These are phyloP conservation scores for Ylistrum balloti DNA, from an alignment of 1,140 invertebrate species.

Conservation along the genomic window DNA sequence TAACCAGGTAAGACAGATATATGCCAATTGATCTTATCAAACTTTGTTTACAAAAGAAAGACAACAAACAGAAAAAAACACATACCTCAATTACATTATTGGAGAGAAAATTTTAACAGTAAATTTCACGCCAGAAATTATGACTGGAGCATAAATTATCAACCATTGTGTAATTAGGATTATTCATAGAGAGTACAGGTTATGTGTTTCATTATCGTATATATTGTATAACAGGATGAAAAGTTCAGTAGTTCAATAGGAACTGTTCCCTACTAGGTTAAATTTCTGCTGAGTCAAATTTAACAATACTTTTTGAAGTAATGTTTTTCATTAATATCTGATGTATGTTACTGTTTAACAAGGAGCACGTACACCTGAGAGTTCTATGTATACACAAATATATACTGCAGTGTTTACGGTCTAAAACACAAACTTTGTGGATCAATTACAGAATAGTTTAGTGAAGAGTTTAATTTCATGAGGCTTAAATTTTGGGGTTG, in stretches of 20 bases:
- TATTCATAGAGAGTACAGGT: background rate
- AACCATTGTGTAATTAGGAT: too few relatives aligned
- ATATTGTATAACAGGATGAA: background rate
- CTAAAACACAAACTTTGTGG: too few relatives aligned
- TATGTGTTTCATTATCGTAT: background rate
- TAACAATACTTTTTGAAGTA: background rate
- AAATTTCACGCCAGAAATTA: too few relatives aligned
- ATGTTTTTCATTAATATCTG: background rate
- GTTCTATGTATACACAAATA: too few relatives aligned
- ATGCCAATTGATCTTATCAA: background rate
- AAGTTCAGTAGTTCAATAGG: background rate
- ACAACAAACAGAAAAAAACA: background rate
- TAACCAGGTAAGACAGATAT: background rate
- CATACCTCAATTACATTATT: too few relatives aligned
- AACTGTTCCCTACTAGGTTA: background rate
- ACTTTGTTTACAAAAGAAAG: background rate
- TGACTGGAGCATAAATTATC: too few relatives aligned
- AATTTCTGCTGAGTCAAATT: constrained; percentile 4
- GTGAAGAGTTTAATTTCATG: too few relatives aligned
- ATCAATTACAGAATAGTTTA: too few relatives aligned
- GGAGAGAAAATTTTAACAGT: too few relatives aligned
- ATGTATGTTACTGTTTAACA: background rate
- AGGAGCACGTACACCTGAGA: too few relatives aligned
- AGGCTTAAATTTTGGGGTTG: too few relatives aligned
- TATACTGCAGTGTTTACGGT: too few relatives aligned